Base-by-base conservation (phyloP, 2,113 vertebrate species). In the Strix aluco region DNA sequence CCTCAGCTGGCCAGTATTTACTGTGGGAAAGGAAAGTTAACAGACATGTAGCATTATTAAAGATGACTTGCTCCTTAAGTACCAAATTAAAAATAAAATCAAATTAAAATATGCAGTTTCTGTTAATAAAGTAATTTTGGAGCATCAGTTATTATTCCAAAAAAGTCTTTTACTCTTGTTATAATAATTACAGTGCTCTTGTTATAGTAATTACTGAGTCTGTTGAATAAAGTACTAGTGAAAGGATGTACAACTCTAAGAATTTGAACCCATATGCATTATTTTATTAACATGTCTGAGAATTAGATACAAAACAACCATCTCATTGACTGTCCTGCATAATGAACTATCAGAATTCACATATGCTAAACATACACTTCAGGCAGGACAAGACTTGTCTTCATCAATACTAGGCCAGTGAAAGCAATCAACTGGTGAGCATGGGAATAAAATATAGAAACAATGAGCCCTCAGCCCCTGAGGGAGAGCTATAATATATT, bases 161-260 rank as follows among this genome's bases (percentile, higher is more conserved):
- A 81, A 66, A 15, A 36, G 8, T 38, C 21, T 83, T 85, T 69
- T 85, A n/a, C 11, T 89, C 0, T 8, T 62, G 8, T 23, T 80
- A 3, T 47, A 51, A 40, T 71, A 75, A 49, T 52, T 62, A 25
- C 13, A 59, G 57, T 87, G 32, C 13, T 86, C 0, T 8, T 62
- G 8, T 23, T 80, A 4, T 36, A 51, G 40, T 74, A 75, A 44
- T 57, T 62, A 25, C 13, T 63, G 57, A 85, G 8, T 15, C 63
- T 75, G 27, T 19, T 69, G 34, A 82, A 67, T 36, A 44, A 66
- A 62, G 4, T 57, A 11, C 5, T 62, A 62, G 13, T 34, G 57
- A 84, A 57, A 94, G 40, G 44, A 52, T 0, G 0, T 30, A 21
- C 6, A 77, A 21, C 1, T 1, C 17, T 71, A 52, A 66, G 59